Evolutionary conservation across 2,113 vertebrate species (phyloP).

Genomic region (Campylomormyrus tamandua): DNA sequence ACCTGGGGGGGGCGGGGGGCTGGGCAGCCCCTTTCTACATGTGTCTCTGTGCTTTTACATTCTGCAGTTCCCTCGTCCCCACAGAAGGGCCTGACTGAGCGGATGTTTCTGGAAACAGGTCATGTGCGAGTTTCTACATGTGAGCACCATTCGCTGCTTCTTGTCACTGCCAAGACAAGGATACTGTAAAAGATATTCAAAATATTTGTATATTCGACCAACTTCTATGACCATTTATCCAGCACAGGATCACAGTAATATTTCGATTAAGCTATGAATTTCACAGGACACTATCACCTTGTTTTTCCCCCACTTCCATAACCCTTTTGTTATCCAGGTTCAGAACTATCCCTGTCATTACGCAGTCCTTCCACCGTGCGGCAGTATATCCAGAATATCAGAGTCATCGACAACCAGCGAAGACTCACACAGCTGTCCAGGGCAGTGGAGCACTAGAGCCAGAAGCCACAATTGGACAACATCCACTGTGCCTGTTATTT

Average conservation of each 20-base stretch:
- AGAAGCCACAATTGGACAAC: background rate
- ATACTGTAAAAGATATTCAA: background rate
- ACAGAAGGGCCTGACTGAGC: constrained; percentile 72
- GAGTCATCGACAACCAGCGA: constrained; percentile 84
- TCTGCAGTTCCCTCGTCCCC: constrained; percentile 78
- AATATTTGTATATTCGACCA: background rate
- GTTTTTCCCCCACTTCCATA: background rate
- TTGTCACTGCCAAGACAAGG: background rate
- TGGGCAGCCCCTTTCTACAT: background rate
- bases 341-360: constrained; percentile 68
- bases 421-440: constrained; percentile 79
- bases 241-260: background rate
- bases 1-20: background rate
- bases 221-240: background rate
- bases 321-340: constrained; percentile 55
- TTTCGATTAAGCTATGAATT: background rate
- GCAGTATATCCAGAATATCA: constrained; percentile 78
- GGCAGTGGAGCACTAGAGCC: constrained; percentile 61
- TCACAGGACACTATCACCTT: background rate
- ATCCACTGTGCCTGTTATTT: background rate
- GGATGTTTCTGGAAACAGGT: constrained; percentile 74
- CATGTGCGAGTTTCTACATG: constrained; percentile 71
- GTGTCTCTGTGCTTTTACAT: background rate
- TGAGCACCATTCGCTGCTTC: constrained; percentile 44
- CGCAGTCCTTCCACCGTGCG: constrained; percentile 64